Conservation (phyloP, 2,797 vertebrate genomes). For the Sus cebifrons region DNA sequence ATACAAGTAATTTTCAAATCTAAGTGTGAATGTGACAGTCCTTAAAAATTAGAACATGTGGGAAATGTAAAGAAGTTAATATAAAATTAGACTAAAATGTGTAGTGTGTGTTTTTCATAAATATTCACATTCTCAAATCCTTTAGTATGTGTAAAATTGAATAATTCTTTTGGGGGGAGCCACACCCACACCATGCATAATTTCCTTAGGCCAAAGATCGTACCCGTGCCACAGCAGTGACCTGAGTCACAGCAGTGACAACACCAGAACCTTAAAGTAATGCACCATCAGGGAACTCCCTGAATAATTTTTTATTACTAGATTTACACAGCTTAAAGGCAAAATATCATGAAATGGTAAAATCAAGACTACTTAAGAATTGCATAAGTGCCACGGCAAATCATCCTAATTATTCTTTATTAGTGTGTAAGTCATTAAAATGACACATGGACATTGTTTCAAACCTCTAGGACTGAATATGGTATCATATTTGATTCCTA, state of each 20-base stretch:
- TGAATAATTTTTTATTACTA: background rate
- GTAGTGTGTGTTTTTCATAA: background rate
- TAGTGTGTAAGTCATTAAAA: background rate
- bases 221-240: too few species aligned
- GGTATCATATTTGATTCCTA: background rate
- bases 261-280: too few species aligned
- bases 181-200: too few species aligned
- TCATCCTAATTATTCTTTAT: background rate
- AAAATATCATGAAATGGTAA: constrained; percentile 32
- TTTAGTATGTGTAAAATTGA: background rate
- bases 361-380: constrained; percentile 18
- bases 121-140: background rate
- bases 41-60: constrained; percentile 37
- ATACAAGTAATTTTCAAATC: constrained; percentile 40
- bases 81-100: constrained; percentile 42
- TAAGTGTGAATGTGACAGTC: constrained; percentile 9
- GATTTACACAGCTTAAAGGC: background rate
- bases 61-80: constrained; percentile 35
- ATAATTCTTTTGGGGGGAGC: too few species aligned
- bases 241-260: too few species aligned
- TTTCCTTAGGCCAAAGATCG: too few species aligned
- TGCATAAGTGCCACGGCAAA: background rate
- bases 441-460: background rate
- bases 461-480: background rate
- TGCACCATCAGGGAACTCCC: too few species aligned